Base-by-base conservation (phyloP, 2,797 vertebrate genomes). In the Mormyrus proboscirostris region DNA sequence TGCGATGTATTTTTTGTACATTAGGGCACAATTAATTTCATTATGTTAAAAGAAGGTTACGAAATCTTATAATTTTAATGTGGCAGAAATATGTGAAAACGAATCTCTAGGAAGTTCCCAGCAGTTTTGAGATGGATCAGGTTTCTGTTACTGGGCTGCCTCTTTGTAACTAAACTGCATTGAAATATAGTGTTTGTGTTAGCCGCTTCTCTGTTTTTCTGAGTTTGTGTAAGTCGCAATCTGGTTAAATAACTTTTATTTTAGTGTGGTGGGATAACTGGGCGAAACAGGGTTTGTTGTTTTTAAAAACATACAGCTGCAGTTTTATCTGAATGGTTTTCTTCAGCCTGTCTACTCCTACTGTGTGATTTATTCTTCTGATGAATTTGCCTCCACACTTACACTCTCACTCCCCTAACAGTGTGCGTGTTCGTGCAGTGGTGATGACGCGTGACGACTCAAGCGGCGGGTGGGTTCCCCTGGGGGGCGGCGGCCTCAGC, bases 371-470 rank as follows among this genome's bases (percentile, higher is more conserved):
- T 53, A 79, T 79, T 79, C 89, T 47, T 12, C 91, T 90, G 91
- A 93, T 91, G 89, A 88, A 88, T 90, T 89, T 2, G 69, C 88
- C 76, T 87, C 86, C 88, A 55, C 62, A 85, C 92, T 93, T 90
- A 91, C 92, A 91, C 92, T 89, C 91, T 91, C 90, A 50, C 90
- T 89, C 89, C 88, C 90, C 89, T 91, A 90, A 94, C 95, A 98
- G 97, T 94, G 97, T 98, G 94, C 97, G 97, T 96, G 97, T 98
- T 94, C 97, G 97, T 93, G 97, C 97, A 7, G 97, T 98, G 96
- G 97, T 98, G 96, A 97, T 98, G 97, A 97, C 97, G 94, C 97
- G 97, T 94, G 97, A 98, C 90, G 97, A 98, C 96, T 98, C 97
- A 94, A 98, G 97, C 92, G 98, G 97, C 92, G 97, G 97, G 91